Percentiles rank a stretch among this genome's conserved stretches.
Evolutionary conservation across 2,888 invertebrate species (phyloP).

Genomic region (Synergus gifuensis): DNA sequence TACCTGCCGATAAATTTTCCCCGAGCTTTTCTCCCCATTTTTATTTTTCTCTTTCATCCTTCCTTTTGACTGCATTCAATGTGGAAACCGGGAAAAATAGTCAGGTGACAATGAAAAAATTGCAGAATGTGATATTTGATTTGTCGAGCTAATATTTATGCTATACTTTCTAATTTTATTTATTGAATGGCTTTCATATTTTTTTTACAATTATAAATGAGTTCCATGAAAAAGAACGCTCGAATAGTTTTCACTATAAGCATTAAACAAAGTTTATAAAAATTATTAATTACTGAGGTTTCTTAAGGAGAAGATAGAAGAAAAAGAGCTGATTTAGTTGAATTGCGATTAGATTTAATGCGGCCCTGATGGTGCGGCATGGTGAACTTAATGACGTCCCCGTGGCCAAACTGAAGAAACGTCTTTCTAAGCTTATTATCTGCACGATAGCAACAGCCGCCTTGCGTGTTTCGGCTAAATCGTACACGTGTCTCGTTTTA

Average conservation of each 20-base stretch:
- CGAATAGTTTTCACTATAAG: no score
- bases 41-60: slow-evolving; percentile 43
- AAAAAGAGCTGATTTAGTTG: background rate
- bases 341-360: slow-evolving; percentile 26
- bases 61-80: slow-evolving; percentile 45
- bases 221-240: no score
- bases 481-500: slow-evolving; percentile 37
- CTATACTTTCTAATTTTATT: slow-evolving; percentile 22
- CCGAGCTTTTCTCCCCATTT: slow-evolving; percentile 30
- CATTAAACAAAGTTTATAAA: background rate
- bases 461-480: slow-evolving; percentile 38
- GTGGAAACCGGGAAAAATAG: slow-evolving; percentile 34
- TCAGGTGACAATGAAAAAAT: slow-evolving; percentile 14
- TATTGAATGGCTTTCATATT: slow-evolving; percentile 1
- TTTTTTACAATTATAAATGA: no score
- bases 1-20: slow-evolving; percentile 64
- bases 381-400: slow-evolving; percentile 35
- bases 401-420: slow-evolving; percentile 33
- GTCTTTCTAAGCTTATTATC: slow-evolving; percentile 40
- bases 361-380: slow-evolving; percentile 23
- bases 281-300: background rate
- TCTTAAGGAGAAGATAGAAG: background rate
- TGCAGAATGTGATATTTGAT: slow-evolving; percentile 25
- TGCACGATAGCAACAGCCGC: slow-evolving; percentile 37
- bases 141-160: slow-evolving; percentile 34